phyloP scores from a whole-genome alignment of 1,140 invertebrate species.

The Aphidius ervi region DNA sequence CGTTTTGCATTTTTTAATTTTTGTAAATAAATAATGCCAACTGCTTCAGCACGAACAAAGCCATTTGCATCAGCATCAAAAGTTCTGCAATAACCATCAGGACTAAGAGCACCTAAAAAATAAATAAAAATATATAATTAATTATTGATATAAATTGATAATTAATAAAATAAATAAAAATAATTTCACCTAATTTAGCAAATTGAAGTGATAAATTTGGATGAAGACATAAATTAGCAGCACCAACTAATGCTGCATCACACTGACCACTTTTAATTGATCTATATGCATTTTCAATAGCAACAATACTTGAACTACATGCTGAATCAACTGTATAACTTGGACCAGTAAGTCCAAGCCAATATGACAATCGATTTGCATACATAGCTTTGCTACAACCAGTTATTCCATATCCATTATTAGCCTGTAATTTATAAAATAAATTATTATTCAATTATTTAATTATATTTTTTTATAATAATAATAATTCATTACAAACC shows the following conservation, averaged over 20 bases:
- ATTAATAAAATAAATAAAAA: too few relatives aligned
- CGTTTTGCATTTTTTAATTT: constrained; percentile 73
- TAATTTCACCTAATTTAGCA: constrained; percentile 42
- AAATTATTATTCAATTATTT: too few relatives aligned
- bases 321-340: constrained; percentile 84
- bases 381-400: constrained; percentile 86
- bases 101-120: constrained; percentile 73
- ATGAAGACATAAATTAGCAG: constrained; percentile 76
- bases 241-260: constrained; percentile 84
- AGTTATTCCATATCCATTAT: constrained; percentile 46
- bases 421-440: too few relatives aligned
- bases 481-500: too few relatives aligned
- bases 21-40: constrained; percentile 76
- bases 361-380: constrained; percentile 82
- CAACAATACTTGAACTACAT: constrained; percentile 84
- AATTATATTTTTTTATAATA: too few relatives aligned
- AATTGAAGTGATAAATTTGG: constrained; percentile 84
- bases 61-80: constrained; percentile 82
- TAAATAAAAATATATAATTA: too few relatives aligned
- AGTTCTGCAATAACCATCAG: constrained; percentile 81
- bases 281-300: constrained; percentile 76
- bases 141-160: too few relatives aligned
- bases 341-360: constrained; percentile 67
- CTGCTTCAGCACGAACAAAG: constrained; percentile 71
- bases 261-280: constrained; percentile 73